phyloP scores from a whole-genome alignment of 2,797 vertebrate species.

The Darevskia nairensis region DNA sequence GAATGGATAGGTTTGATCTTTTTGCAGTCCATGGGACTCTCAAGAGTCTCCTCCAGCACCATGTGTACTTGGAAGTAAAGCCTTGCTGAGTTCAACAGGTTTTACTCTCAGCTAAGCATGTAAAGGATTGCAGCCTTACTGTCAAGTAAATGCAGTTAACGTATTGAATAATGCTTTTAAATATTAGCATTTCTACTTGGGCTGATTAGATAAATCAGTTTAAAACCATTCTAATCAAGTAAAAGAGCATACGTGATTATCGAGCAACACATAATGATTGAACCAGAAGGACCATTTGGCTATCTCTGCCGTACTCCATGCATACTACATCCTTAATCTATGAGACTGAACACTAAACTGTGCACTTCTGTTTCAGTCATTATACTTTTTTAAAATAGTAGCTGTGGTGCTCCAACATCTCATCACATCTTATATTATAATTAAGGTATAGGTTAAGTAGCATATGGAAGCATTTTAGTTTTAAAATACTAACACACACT shows the following conservation, averaged over 20 bases:
- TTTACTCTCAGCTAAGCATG: neutral
- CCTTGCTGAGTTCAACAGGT: too few species aligned
- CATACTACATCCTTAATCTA: neutral
- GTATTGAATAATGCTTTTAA: neutral
- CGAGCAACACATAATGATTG: neutral
- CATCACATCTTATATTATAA: conserved; percentile 28
- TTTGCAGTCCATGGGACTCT: too few species aligned
- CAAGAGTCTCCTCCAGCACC: too few species aligned
- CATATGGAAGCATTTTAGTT: conserved; percentile 53
- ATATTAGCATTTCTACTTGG: neutral
- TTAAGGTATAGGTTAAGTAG: conserved; percentile 44
- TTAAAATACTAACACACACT: conserved; percentile 40
- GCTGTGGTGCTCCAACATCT: conserved; percentile 6
- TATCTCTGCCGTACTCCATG: neutral
- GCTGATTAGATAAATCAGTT: neutral
- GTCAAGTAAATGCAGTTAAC: neutral
- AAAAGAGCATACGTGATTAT: neutral
- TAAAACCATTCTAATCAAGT: neutral
- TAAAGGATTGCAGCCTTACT: neutral
- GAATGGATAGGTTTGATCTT: too few species aligned
- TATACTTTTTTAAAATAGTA: neutral
- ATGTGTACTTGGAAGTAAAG: too few species aligned
- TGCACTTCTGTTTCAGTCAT: neutral
- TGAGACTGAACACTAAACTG: neutral
- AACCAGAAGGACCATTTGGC: neutral